These are phyloP conservation scores for Neoseiulus cucumeris DNA, from an alignment of 1,140 invertebrate genomes.

Conservation along the genomic window DNA sequence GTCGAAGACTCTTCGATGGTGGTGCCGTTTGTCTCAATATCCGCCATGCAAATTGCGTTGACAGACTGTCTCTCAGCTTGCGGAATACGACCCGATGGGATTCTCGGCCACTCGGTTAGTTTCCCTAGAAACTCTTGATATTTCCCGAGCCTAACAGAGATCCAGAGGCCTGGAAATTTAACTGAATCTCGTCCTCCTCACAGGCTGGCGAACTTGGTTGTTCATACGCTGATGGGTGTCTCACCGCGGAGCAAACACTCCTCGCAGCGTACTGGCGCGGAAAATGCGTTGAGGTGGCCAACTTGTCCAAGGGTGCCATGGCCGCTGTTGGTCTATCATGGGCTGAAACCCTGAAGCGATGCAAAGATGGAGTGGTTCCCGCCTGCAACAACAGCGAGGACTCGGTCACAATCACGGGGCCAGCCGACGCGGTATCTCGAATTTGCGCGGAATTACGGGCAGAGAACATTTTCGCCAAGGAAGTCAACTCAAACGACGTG, in stretches of 20 bases:
- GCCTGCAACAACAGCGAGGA: constrained; percentile 85
- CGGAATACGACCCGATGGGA: constrained; percentile 33
- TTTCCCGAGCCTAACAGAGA: no score
- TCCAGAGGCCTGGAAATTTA: no score
- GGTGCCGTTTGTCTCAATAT: constrained; percentile 73
- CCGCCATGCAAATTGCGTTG: constrained; percentile 35
- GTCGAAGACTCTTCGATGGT: constrained; percentile 44
- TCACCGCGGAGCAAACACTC: constrained; percentile 74
- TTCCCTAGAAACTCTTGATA: background rate
- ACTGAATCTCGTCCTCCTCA: background rate
- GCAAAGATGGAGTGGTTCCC: constrained; percentile 50
- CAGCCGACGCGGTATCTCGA: constrained; percentile 40
- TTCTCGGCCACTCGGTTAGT: constrained; percentile 25
- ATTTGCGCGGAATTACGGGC: constrained; percentile 48
- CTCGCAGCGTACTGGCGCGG: constrained; percentile 78
- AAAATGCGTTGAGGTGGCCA: constrained; percentile 53
- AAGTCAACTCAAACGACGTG: constrained; percentile 61
- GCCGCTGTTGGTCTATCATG: constrained; percentile 59
- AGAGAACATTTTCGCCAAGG: constrained; percentile 62
- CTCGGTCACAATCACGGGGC: constrained; percentile 78
- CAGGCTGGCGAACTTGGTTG: constrained; percentile 70
- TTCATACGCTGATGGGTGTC: constrained; percentile 81
- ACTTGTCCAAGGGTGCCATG: constrained; percentile 51
- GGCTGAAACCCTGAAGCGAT: constrained; percentile 51
- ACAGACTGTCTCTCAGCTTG: constrained; percentile 29